Conservation (phyloP, 2,797 vertebrate species). For the Notamacropus eugenii region DNA sequence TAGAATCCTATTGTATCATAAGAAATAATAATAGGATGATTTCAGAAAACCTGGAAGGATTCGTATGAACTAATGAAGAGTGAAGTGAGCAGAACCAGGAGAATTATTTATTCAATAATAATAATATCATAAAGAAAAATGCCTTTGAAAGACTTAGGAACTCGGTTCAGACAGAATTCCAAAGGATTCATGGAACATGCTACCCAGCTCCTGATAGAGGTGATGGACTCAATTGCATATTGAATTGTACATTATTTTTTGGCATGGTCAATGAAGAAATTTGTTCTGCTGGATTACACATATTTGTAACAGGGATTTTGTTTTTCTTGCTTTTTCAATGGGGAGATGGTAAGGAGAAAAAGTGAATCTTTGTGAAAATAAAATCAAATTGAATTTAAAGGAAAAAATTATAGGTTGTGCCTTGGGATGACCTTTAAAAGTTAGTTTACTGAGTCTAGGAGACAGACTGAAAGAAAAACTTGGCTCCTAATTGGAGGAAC, state of each 20-base stretch:
- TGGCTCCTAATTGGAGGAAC: background rate
- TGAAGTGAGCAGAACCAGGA: background rate
- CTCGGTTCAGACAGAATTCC: background rate
- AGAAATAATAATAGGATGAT: background rate
- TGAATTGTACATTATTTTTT: background rate
- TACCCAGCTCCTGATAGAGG: background rate
- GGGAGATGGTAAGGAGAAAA: background rate
- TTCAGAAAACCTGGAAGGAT: background rate
- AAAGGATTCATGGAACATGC: background rate
- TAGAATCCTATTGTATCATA: background rate
- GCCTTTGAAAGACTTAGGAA: background rate
- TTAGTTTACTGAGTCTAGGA: background rate
- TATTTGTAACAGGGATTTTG: background rate
- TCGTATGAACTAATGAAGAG: background rate
- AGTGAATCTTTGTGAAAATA: background rate
- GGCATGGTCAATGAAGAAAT: background rate
- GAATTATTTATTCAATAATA: background rate
- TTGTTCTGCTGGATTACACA: background rate
- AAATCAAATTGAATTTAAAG: background rate
- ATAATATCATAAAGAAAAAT: background rate
- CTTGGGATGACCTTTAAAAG: background rate
- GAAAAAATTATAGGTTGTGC: background rate
- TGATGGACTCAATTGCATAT: background rate
- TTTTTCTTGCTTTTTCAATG: background rate
- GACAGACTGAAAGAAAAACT: background rate